Evolutionary conservation across 2,888 invertebrate genomes (phyloP), one percentile per base, ranked within the genome.

Genomic region (Amphipyra berbera): DNA sequence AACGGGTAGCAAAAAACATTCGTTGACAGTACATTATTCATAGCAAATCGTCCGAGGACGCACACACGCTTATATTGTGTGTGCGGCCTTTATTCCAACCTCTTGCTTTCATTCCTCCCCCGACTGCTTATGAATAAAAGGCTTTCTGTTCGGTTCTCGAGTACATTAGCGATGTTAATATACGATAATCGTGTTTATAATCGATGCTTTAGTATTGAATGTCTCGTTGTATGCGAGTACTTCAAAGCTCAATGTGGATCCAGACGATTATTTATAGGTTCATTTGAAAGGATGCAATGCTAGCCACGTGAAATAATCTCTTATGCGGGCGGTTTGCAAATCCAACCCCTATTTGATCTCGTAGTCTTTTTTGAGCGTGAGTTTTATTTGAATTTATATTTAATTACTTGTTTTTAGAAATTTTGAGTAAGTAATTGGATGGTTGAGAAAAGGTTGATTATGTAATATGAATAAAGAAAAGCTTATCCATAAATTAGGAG

Each of bases 101-200:
- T 78, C 68, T 65, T 78, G 81, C 81, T 83, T 85, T 88, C 86
- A 86, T 83, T 81, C 83, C 81, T 82, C 82, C 82, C 83, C 73
- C 84, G 77, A 68, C 78, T 77, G 82, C 80, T 82, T 81, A 79
- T 85, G 87, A 87, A 90, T 89, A 88, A 89, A 88, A 86, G 85
- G 81, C 74, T 81, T 81, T 87, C 87, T 89, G 88, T 87, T 83
- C 83, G 81, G 82, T 71, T 86, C 86, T 87, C 80, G 69, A 87
- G 89, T 83, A 90, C 90, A 92, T 92, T 92, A 92, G 82, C 85
- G 89, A 91, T 88, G 89, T 88, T 91, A 92, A 91, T 92, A 90
- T 82, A 82, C 88, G 88, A 90, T 91, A 88, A 85, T 85, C 87
- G 83, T 82, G 86, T 82, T 83, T 85, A 87, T 89, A 89, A 91